Percentiles rank a stretch among this genome's conserved stretches.
These are phyloP conservation scores for Melanchra persicariae DNA, from an alignment of 2,888 invertebrate genomes.

Conservation along the genomic window DNA sequence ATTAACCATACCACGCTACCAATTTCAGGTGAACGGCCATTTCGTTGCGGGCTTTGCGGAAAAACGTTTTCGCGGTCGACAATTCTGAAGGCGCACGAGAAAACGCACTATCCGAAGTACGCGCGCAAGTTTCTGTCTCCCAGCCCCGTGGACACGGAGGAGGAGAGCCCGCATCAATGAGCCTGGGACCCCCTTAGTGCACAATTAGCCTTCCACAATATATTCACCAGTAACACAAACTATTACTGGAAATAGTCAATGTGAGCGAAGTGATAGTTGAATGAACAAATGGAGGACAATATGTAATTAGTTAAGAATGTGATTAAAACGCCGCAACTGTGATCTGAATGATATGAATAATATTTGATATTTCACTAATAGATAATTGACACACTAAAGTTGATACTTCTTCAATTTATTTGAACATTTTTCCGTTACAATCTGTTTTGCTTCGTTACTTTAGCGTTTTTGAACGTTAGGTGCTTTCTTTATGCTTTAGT, in stretches of 20 bases:
- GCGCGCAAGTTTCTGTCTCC: conserved; percentile 97
- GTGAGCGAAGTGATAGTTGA: conserved; percentile 82
- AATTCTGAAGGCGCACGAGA: conserved; percentile 97
- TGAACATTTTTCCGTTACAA: conserved; percentile 73
- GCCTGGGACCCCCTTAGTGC: conserved; percentile 72
- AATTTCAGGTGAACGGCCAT: conserved; percentile 94
- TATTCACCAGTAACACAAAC: conserved; percentile 75
- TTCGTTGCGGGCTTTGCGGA: conserved; percentile 96
- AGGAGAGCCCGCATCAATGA: conserved; percentile 94
- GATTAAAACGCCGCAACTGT: conserved; percentile 91
- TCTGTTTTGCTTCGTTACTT: conserved; percentile 76
- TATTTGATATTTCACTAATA: conserved; percentile 91
- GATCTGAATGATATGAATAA: conserved; percentile 91
- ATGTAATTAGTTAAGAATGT: conserved; percentile 90
- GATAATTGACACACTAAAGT: conserved; percentile 88
- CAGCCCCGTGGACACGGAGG: conserved; percentile 95
- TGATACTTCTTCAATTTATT: conserved; percentile 82
- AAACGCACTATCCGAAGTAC: conserved; percentile 97
- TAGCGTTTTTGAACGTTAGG: conserved; percentile 81
- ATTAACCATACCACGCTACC: neutral
- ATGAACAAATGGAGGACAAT: conserved; percentile 89
- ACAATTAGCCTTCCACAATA: conserved; percentile 76
- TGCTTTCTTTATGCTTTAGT: conserved; percentile 87
- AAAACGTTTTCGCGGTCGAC: conserved; percentile 97
- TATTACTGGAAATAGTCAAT: conserved; percentile 82